Conservation (phyloP, 1,140 invertebrate genomes). For the Odontomachus brunneus region DNA sequence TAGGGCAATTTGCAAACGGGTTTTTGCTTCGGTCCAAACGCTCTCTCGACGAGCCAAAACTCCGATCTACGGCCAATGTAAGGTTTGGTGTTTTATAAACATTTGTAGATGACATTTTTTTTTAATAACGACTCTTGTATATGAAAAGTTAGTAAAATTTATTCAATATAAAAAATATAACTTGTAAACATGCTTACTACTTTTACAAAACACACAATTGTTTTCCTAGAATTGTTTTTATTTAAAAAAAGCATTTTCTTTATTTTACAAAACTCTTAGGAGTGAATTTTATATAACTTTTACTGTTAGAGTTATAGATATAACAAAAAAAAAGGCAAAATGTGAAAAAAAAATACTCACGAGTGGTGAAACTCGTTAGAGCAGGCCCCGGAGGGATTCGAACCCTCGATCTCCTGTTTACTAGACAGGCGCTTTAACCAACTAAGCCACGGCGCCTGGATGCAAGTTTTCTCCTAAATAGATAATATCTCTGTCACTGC, state of each 20-base stretch:
- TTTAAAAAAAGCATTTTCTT: not conserved
- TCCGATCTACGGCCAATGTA: not conserved
- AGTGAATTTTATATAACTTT: not conserved
- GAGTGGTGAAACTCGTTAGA: not conserved
- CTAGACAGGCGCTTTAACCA: conserved; percentile 88
- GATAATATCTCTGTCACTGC: not conserved
- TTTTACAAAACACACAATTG: no score
- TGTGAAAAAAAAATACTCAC: not conserved
- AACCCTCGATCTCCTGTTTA: conserved; percentile 87
- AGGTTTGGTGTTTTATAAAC: not conserved
- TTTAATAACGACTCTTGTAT: not conserved
- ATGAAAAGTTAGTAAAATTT: not conserved
- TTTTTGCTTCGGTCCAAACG: conserved; percentile 3
- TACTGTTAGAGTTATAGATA: no score
- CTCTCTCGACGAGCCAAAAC: not conserved
- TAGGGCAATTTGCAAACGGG: conserved; percentile 40
- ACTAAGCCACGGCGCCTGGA: conserved; percentile 86
- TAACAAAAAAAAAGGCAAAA: no score
- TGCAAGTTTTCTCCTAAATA: not conserved
- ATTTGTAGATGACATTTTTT: not conserved
- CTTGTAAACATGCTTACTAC: no score
- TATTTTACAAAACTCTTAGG: not conserved
- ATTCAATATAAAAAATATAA: not conserved
- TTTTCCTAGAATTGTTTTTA: no score
- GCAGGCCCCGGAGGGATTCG: conserved; percentile 86